Evolutionary conservation across 2,797 vertebrate genomes (phyloP).

Genomic region (Vireo griseus): DNA sequence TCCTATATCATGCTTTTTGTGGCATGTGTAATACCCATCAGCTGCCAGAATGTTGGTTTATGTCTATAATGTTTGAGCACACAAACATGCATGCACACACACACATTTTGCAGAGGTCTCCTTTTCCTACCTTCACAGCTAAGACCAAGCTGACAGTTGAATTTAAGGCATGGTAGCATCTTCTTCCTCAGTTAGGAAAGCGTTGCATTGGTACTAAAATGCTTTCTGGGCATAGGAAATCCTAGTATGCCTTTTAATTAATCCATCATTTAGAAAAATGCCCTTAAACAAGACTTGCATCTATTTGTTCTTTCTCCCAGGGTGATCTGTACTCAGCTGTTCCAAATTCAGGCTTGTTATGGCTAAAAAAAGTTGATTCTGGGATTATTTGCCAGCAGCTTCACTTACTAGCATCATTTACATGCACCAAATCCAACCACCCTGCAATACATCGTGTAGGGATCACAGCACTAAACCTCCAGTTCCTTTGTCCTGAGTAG

Average conservation of each 20-base stretch:
- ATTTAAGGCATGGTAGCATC: background rate
- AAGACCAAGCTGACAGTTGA: background rate
- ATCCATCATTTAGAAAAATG: background rate
- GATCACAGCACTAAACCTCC: background rate
- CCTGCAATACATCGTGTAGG: accelerated
- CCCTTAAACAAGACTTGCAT: background rate
- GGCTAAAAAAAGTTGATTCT: background rate
- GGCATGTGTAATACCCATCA: constrained; percentile 2
- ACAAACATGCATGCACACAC: background rate
- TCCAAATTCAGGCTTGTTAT: background rate
- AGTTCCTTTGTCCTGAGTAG: background rate
- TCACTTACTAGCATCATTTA: background rate
- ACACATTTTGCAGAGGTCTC: background rate
- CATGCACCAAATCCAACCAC: background rate
- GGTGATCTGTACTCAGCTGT: background rate
- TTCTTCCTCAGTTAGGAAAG: background rate
- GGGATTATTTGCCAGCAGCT: background rate
- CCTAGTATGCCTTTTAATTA: background rate
- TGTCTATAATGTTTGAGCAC: background rate
- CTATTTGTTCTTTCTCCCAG: background rate
- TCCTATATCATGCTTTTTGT: constrained; percentile 19
- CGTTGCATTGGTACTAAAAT: background rate
- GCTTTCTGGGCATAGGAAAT: background rate
- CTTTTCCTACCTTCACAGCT: background rate
- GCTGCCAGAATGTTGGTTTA: constrained; percentile 28